Conservation (phyloP, 1,140 invertebrate genomes). For the Metopolophium dirhodum region DNA sequence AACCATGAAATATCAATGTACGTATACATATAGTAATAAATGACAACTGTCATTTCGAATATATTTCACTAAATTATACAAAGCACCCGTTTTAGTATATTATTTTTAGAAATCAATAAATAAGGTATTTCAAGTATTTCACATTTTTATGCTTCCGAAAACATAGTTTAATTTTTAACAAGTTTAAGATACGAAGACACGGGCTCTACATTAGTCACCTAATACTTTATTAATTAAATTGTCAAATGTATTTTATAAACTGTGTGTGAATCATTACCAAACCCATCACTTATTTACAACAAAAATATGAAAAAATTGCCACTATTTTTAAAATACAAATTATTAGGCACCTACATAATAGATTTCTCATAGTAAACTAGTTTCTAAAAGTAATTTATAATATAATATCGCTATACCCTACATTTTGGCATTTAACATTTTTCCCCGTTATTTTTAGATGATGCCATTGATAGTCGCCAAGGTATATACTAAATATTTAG, state of each 20-base stretch:
- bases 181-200: neutral
- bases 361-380: neutral
- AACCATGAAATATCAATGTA: neutral
- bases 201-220: neutral
- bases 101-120: neutral
- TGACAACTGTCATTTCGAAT: neutral
- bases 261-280: neutral
- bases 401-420: neutral
- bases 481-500: neutral
- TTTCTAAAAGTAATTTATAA: slow-evolving; percentile 5
- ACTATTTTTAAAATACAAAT: neutral
- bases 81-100: neutral
- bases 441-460: neutral
- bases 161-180: neutral
- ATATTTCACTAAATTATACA: neutral
- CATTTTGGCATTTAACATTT: neutral
- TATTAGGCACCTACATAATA: neutral
- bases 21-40: neutral
- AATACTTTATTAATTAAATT: neutral
- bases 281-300: neutral
- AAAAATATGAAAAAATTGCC: neutral
- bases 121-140: neutral
- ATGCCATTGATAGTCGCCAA: neutral
- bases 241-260: neutral
- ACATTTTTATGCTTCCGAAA: neutral